These are phyloP conservation scores for Apostichopus californicus DNA, from an alignment of 35 echinoderm and acorn worm genomes.

Conservation along the genomic window DNA sequence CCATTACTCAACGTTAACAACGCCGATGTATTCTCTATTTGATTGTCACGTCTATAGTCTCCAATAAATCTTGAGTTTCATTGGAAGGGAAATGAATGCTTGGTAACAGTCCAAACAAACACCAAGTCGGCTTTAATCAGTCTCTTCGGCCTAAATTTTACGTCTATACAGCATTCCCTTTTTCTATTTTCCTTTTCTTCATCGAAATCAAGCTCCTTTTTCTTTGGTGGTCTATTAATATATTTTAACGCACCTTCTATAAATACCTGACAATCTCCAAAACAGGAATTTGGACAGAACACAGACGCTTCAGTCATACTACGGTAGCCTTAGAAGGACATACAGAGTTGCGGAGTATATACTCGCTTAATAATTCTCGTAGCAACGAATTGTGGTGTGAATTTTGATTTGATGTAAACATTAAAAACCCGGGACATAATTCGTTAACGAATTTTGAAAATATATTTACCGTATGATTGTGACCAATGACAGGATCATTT, in stretches of 20 bases:
- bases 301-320: not conserved
- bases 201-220: not conserved
- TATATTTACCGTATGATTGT: no score
- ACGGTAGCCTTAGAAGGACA: not conserved
- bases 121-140: not conserved
- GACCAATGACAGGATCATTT: no score
- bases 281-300: not conserved
- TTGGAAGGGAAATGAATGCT: not conserved
- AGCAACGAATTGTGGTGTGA: no score
- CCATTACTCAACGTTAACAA: not conserved
- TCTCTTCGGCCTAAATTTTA: not conserved
- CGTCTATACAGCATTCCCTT: not conserved
- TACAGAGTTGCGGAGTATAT: not conserved
- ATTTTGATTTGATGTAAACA: no score
- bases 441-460: no score
- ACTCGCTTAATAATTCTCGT: no score
- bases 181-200: not conserved
- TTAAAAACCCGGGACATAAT: no score
- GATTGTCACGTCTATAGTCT: not conserved
- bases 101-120: conserved; percentile 29
- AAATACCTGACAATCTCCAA: not conserved
- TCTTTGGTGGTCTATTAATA: not conserved
- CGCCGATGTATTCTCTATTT: not conserved
- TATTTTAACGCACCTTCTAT: not conserved
- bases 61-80: not conserved